Evolutionary conservation across 2,797 vertebrate species (phyloP).

Genomic region (Florisuga fusca): DNA sequence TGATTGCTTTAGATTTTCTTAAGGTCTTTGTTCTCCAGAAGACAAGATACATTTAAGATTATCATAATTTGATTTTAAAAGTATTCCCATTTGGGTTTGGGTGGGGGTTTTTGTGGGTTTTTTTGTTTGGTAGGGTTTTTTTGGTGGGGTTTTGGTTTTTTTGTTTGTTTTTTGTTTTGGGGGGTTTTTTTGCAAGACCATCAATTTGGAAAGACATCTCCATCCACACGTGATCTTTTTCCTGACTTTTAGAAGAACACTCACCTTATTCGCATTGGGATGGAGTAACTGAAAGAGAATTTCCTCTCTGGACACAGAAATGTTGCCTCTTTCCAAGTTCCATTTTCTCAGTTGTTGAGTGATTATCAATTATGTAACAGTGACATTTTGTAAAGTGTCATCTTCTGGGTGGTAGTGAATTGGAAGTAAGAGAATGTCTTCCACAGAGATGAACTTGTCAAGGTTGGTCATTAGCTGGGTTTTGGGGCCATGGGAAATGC

Average conservation of each 20-base stretch:
- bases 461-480: constrained; percentile 49
- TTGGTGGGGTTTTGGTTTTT: background rate
- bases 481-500: constrained; percentile 31
- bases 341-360: constrained; percentile 73
- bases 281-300: constrained; percentile 54
- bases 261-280: background rate
- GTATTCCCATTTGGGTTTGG: background rate
- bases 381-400: constrained; percentile 74
- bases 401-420: constrained; percentile 68
- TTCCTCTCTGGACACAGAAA: constrained; percentile 57
- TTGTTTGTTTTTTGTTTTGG: too few relatives aligned
- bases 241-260: constrained; percentile 8
- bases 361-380: constrained; percentile 75
- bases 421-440: constrained; percentile 70
- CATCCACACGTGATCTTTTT: background rate
- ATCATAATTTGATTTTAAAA: background rate
- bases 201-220: background rate
- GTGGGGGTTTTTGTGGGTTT: too few relatives aligned
- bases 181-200: background rate
- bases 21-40: constrained; percentile 38
- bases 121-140: too few relatives aligned
- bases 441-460: constrained; percentile 59
- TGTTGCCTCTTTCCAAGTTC: constrained; percentile 63
- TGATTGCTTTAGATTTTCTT: background rate
- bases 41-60: background rate